These are phyloP conservation scores for Coranthus polyacanthus DNA, from an alignment of 2,797 vertebrate species.

Conservation along the genomic window DNA sequence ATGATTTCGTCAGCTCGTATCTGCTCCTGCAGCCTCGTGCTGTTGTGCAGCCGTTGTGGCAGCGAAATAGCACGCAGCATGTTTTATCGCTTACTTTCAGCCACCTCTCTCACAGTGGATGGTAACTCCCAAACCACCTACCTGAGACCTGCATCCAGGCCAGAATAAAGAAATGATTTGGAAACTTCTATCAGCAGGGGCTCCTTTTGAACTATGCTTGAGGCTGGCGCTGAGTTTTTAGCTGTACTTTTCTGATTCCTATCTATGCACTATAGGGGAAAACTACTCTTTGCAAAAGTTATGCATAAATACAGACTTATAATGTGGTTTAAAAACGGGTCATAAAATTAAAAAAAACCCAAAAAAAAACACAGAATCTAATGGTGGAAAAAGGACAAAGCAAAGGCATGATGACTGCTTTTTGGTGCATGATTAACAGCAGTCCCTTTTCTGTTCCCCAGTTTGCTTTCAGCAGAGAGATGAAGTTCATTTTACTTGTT, in stretches of 20 bases:
- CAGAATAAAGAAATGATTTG: conserved; percentile 51
- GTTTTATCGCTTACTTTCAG: conserved; percentile 36
- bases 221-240: conserved; percentile 21
- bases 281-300: conserved; percentile 17
- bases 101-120: conserved; percentile 31
- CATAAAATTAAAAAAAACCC: conserved; percentile 16
- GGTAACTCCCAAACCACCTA: conserved; percentile 4
- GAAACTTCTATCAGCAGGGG: conserved; percentile 53
- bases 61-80: conserved; percentile 5
- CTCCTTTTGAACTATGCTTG: conserved; percentile 38
- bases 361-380: too few species aligned
- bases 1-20: background rate
- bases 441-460: conserved; percentile 21
- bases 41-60: conserved; percentile 29
- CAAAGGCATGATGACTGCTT: conserved; percentile 11
- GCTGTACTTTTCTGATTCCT: conserved; percentile 22
- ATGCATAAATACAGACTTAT: conserved; percentile 3
- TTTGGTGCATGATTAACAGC: conserved; percentile 10
- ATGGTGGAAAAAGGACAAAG: conserved; percentile 27
- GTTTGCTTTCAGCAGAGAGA: conserved; percentile 25
- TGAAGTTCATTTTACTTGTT: conserved; percentile 12
- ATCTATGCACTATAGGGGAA: conserved; percentile 15
- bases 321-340: conserved; percentile 5
- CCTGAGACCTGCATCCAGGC: conserved; percentile 37
- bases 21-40: conserved; percentile 5